phyloP scores from a whole-genome alignment of 1,140 invertebrate species.

The Drosophila pruinosa region DNA sequence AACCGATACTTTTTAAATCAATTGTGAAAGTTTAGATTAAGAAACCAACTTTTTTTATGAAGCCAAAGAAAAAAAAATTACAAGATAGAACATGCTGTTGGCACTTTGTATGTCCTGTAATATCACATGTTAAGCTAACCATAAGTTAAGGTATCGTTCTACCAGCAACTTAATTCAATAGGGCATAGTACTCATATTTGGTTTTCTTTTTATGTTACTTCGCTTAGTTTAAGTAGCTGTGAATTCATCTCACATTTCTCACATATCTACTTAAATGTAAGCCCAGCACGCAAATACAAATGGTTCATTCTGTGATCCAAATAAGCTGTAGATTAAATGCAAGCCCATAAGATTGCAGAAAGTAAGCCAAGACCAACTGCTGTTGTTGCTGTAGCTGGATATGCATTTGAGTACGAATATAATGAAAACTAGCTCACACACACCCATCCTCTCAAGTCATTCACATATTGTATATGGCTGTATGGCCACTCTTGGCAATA shows the following conservation, averaged over 20 bases:
- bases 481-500: constrained; percentile 52
- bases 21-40: constrained; percentile 1
- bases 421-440: constrained; percentile 56
- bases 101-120: background rate
- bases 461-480: constrained; percentile 31
- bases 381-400: background rate
- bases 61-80: too few species aligned
- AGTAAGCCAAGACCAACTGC: constrained; percentile 46
- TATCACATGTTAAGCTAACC: background rate
- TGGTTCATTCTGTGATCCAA: constrained; percentile 26
- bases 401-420: constrained; percentile 38
- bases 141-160: background rate
- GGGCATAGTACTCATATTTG: background rate
- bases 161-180: background rate
- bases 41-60: background rate
- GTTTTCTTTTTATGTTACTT: background rate
- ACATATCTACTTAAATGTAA: constrained; percentile 12
- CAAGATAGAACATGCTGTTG: too few species aligned
- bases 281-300: constrained; percentile 24
- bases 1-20: constrained; percentile 16
- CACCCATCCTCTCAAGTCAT: constrained; percentile 28
- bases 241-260: constrained; percentile 7
- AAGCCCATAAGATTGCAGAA: constrained; percentile 29
- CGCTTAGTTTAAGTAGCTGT: constrained; percentile 3
- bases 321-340: constrained; percentile 42